Percentiles rank a stretch among this genome's conserved stretches.
Evolutionary conservation across 1,140 invertebrate genomes (phyloP).

Genomic region (Drosophila rhopaloa): DNA sequence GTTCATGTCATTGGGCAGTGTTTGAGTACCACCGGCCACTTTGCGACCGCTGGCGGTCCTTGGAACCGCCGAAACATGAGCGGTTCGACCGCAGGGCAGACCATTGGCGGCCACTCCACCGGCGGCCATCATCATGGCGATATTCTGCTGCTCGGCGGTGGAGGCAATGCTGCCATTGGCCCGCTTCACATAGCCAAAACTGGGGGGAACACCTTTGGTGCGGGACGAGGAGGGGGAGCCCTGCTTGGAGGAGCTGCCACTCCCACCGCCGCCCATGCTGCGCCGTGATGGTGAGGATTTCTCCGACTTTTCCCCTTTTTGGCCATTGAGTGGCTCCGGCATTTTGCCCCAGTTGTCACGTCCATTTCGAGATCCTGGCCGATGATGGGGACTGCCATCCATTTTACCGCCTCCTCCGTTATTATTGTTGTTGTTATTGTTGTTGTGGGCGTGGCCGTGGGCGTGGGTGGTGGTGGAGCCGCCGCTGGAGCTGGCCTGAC

Average conservation of each 20-base stretch:
- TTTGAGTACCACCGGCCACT: constrained; percentile 94
- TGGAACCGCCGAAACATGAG: constrained; percentile 93
- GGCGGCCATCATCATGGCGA: constrained; percentile 75
- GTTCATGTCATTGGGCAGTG: constrained; percentile 91
- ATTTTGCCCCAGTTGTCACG: constrained; percentile 84
- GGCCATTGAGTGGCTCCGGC: constrained; percentile 80
- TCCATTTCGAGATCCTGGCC: constrained; percentile 76
- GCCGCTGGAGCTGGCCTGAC: constrained; percentile 80
- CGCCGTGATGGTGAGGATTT: constrained; percentile 81
- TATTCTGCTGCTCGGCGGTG: constrained; percentile 86
- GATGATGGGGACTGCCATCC: constrained; percentile 75
- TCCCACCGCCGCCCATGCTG: constrained; percentile 70
- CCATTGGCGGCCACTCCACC: constrained; percentile 83
- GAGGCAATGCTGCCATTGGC: constrained; percentile 87
- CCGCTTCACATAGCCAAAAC: constrained; percentile 93
- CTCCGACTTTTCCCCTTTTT: constrained; percentile 73
- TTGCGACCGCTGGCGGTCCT: constrained; percentile 92
- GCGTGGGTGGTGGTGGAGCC: constrained; percentile 58
- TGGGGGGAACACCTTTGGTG: constrained; percentile 90
- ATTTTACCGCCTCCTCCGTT: constrained; percentile 57
- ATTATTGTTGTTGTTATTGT: constrained; percentile 61
- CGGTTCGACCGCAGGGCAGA: constrained; percentile 87
- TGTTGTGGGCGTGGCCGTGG: constrained; percentile 37
- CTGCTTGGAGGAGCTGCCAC: constrained; percentile 85
- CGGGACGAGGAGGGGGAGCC: constrained; percentile 85